Percentiles rank a stretch among this genome's conserved stretches.
Evolutionary conservation across 2,113 vertebrate species (phyloP).

Genomic region (Seriola quinqueradiata): DNA sequence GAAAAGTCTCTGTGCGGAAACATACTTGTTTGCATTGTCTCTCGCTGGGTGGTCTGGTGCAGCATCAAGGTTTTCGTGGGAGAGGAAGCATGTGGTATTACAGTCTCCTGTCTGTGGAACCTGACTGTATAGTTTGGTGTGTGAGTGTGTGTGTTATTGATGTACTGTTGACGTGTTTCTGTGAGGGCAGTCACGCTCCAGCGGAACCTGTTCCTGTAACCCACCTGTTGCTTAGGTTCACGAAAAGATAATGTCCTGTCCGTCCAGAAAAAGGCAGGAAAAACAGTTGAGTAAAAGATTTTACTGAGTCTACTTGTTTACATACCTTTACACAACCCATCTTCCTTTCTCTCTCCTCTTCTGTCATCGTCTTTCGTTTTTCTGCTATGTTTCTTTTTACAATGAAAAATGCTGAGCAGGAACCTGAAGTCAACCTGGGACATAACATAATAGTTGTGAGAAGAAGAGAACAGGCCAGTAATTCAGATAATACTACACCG

Average conservation of each 20-base stretch:
- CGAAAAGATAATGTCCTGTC: slow-evolving; percentile 19
- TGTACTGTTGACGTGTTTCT: slow-evolving; percentile 68
- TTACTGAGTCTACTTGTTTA: not conserved
- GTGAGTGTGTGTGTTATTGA: slow-evolving; percentile 61
- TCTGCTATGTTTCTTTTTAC: slow-evolving; percentile 28
- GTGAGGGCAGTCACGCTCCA: slow-evolving; percentile 37
- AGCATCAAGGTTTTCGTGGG: slow-evolving; percentile 29
- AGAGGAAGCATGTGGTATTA: slow-evolving; percentile 63
- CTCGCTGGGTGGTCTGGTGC: slow-evolving; percentile 70
- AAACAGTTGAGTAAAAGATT: slow-evolving; percentile 14
- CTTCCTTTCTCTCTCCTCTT: not conserved
- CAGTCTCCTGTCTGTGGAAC: slow-evolving; percentile 54
- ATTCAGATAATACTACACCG: slow-evolving; percentile 40
- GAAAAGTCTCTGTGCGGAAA: slow-evolving; percentile 12
- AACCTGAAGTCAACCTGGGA: slow-evolving; percentile 45
- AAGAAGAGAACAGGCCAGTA: slow-evolving; percentile 44
- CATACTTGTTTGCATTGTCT: slow-evolving; percentile 48
- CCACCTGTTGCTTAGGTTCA: slow-evolving; percentile 69
- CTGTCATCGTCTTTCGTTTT: not conserved
- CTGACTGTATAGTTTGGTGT: slow-evolving; percentile 32
- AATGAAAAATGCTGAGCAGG: slow-evolving; percentile 31
- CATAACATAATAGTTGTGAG: slow-evolving; percentile 53
- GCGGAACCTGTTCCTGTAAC: slow-evolving; percentile 38
- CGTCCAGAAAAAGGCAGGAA: not conserved
- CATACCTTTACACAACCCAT: not conserved